Percentiles rank a stretch among this genome's conserved stretches.
Evolutionary conservation across 2,888 invertebrate genomes (phyloP).

Genomic region (Chrysolina haemoptera): DNA sequence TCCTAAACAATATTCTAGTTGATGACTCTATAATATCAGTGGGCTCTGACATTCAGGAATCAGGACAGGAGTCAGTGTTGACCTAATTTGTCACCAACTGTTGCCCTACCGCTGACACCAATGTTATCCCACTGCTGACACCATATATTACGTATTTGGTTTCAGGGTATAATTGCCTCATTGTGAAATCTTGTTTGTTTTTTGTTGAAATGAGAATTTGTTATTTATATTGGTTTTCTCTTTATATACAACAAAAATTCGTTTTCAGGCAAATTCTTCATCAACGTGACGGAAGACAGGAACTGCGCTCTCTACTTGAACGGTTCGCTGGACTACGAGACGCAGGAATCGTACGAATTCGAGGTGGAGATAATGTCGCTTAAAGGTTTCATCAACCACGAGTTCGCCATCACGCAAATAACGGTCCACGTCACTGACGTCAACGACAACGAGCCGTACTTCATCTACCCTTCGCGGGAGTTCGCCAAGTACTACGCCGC

Average conservation of each 20-base stretch:
- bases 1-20: not conserved
- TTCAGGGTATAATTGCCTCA: not conserved
- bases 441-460: slow-evolving; percentile 91
- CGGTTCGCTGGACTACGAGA: slow-evolving; percentile 85
- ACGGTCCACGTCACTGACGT: slow-evolving; percentile 88
- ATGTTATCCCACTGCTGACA: not conserved
- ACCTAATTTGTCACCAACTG: no score
- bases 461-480: slow-evolving; percentile 76
- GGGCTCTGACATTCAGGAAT: no score
- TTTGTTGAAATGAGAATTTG: no score
- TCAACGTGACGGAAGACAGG: slow-evolving; percentile 82
- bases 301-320: slow-evolving; percentile 87
- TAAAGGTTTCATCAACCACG: slow-evolving; percentile 85
- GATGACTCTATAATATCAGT: no score
- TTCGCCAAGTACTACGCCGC: slow-evolving; percentile 85
- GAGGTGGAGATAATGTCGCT: slow-evolving; percentile 85
- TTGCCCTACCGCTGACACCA: not conserved
- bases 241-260: not conserved
- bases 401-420: slow-evolving; percentile 81
- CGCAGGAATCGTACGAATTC: slow-evolving; percentile 79
- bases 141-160: not conserved
- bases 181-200: no score
- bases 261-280: slow-evolving; percentile 78
- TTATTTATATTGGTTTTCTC: not conserved
- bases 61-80: no score